These are phyloP conservation scores for Chalcis sispes DNA, from an alignment of 2,888 invertebrate genomes.

Conservation along the genomic window DNA sequence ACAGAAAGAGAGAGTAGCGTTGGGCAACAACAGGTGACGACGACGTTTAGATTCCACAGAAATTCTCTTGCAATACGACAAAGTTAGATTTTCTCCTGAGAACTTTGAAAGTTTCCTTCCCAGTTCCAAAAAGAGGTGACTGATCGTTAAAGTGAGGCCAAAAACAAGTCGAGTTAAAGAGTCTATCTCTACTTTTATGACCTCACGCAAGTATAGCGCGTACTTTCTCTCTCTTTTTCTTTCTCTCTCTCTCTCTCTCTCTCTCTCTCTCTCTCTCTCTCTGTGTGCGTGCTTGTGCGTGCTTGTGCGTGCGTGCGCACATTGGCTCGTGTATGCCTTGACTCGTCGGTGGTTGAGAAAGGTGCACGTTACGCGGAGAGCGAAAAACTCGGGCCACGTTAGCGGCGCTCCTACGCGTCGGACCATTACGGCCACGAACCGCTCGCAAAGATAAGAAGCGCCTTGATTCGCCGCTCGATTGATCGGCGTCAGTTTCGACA, in stretches of 20 bases:
- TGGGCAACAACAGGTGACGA: too few relatives aligned
- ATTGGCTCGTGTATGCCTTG: too few relatives aligned
- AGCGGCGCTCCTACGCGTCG: conserved; percentile 31
- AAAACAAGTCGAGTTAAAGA: conserved; percentile 35
- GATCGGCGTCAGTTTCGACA: background rate
- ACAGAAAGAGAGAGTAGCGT: too few relatives aligned
- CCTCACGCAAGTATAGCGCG: conserved; percentile 27
- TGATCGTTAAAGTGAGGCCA: conserved; percentile 30
- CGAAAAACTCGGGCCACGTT: too few relatives aligned
- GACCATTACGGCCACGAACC: too few relatives aligned
- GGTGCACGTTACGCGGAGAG: too few relatives aligned
- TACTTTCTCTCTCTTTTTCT: background rate
- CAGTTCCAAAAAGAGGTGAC: conserved; percentile 28
- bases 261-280: conserved; percentile 12
- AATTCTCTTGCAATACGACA: conserved; percentile 5
- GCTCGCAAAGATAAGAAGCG: conserved; percentile 16
- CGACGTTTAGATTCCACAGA: too few relatives aligned
- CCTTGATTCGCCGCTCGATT: background rate
- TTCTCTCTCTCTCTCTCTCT: conserved; percentile 37
- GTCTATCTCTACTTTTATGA: conserved; percentile 42
- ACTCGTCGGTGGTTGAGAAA: background rate
- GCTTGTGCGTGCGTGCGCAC: background rate
- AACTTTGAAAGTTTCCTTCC: conserved; percentile 42
- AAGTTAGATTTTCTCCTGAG: conserved; percentile 39
- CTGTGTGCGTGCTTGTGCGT: background rate